Conservation (phyloP, 2,113 vertebrate species). For the Drymodes brunneopygia region DNA sequence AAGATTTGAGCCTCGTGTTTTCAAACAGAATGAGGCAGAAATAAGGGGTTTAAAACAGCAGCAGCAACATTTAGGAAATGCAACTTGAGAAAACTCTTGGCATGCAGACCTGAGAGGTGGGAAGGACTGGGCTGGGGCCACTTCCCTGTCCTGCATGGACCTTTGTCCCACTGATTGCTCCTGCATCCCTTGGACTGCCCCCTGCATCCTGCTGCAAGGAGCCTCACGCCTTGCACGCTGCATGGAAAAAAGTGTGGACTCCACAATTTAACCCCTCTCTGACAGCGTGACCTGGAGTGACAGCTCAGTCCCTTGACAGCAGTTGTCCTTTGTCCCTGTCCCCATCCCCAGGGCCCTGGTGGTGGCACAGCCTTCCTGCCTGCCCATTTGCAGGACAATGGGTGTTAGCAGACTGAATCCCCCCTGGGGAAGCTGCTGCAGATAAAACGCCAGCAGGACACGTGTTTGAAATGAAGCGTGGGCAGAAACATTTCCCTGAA, state of each 20-base stretch:
- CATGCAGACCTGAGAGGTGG: background rate
- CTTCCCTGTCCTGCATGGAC: background rate
- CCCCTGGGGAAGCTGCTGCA: background rate
- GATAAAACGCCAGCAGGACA: conserved; percentile 16
- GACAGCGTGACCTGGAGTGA: accelerated
- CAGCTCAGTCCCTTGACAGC: background rate
- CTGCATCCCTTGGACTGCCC: background rate
- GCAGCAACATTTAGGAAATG: background rate
- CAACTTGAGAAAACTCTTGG: background rate
- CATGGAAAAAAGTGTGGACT: background rate
- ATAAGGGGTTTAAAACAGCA: conserved; percentile 7
- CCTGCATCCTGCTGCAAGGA: background rate
- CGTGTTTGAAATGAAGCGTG: background rate
- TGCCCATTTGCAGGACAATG: background rate
- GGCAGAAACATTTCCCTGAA: conserved; percentile 38
- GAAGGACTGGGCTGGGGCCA: background rate
- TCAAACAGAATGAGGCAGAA: background rate
- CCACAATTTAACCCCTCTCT: background rate
- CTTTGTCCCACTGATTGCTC: background rate
- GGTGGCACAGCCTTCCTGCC: background rate
- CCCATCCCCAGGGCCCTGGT: accelerated
- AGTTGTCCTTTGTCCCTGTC: background rate
- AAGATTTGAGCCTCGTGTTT: background rate
- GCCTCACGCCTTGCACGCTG: accelerated
- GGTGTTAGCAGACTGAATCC: background rate